These are phyloP conservation scores for Pseudomyrmex pallidus DNA, from an alignment of 1,140 invertebrate species.

Conservation along the genomic window DNA sequence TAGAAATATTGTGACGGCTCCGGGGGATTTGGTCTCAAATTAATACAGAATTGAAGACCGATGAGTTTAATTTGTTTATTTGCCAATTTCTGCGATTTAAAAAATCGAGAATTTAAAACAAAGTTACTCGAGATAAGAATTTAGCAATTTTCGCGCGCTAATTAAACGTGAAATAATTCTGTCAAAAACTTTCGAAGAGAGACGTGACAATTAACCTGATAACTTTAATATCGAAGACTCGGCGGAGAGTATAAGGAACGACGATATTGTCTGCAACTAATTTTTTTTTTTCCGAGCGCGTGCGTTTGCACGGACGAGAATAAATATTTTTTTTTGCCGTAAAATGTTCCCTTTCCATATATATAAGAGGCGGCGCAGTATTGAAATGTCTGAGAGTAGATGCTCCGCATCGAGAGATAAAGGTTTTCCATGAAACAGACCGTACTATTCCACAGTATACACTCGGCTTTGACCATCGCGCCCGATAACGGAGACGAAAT, in stretches of 20 bases:
- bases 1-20: too few species aligned
- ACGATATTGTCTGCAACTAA: not conserved
- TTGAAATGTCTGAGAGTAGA: conserved; percentile 45
- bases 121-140: too few species aligned
- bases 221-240: not conserved
- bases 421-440: conserved; percentile 58
- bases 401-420: conserved; percentile 39
- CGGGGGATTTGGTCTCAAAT: too few species aligned
- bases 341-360: conserved; percentile 1
- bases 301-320: conserved; percentile 12
- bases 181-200: not conserved
- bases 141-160: too few species aligned
- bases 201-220: not conserved
- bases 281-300: not conserved
- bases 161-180: conserved; percentile 9
- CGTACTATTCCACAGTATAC: conserved; percentile 18
- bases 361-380: conserved; percentile 36
- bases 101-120: too few species aligned
- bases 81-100: too few species aligned
- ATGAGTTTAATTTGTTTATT: too few species aligned
- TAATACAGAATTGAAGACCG: too few species aligned
- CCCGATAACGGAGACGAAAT: conserved; percentile 51
- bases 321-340: conserved; percentile 37
- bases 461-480: conserved; percentile 62
- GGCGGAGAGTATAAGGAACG: not conserved